Percentiles rank a stretch among this genome's conserved stretches.
phyloP scores from a whole-genome alignment of 2,113 vertebrate species.

The Heterotis niloticus region DNA sequence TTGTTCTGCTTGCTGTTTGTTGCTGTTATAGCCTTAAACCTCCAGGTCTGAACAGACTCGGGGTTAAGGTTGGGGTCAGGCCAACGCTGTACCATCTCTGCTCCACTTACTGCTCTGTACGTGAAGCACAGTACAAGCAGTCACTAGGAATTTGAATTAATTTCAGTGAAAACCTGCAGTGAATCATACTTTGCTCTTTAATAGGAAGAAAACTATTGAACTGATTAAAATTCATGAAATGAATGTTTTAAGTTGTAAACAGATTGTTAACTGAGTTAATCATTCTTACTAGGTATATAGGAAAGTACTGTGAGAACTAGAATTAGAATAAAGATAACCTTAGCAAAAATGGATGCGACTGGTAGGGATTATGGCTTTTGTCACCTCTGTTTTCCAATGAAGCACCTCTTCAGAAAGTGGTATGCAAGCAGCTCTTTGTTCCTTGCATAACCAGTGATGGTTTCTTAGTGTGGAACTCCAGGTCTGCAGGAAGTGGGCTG shows the following conservation, averaged over 20 bases:
- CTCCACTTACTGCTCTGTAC: too few relatives aligned
- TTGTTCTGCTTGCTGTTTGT: not conserved
- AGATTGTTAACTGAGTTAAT: too few relatives aligned
- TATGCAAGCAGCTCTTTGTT: not conserved
- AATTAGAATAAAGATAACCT: too few relatives aligned
- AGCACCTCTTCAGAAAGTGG: not conserved
- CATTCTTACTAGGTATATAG: not conserved
- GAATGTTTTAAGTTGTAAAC: too few relatives aligned
- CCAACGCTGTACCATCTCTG: not conserved
- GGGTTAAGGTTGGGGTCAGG: not conserved
- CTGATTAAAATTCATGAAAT: not conserved
- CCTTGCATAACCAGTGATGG: not conserved
- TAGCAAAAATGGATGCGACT: too few relatives aligned
- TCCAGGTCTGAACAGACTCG: conserved; percentile 28
- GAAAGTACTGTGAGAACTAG: too few relatives aligned
- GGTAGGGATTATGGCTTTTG: too few relatives aligned
- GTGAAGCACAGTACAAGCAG: too few relatives aligned
- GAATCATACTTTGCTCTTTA: not conserved
- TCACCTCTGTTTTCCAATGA: not conserved
- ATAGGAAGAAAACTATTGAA: not conserved
- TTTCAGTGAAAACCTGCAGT: not conserved
- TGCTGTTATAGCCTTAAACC: conserved; percentile 10
- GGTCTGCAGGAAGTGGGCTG: not conserved
- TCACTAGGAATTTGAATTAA: too few relatives aligned
- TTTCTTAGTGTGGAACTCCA: not conserved